These are phyloP conservation scores for Lithophane ornitopus DNA, from an alignment of 2,888 invertebrate species.

Conservation along the genomic window DNA sequence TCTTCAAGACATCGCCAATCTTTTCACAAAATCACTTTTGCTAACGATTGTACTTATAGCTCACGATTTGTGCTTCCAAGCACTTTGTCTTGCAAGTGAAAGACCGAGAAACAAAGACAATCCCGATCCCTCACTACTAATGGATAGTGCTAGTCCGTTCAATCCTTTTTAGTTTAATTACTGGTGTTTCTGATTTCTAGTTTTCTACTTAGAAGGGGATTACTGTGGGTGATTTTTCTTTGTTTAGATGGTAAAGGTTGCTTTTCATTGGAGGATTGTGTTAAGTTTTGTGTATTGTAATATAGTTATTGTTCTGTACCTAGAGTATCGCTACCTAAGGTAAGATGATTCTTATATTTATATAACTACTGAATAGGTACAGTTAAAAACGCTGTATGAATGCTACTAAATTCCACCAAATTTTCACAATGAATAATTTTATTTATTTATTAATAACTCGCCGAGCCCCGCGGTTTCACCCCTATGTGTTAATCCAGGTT, in stretches of 20 bases:
- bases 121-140: constrained; percentile 56
- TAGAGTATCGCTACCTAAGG: too few species aligned
- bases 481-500: too few species aligned
- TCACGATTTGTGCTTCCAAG: constrained; percentile 53
- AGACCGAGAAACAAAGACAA: constrained; percentile 52
- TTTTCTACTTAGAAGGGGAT: constrained; percentile 29
- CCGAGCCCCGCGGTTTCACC: too few species aligned
- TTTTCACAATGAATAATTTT: too few species aligned
- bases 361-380: too few species aligned
- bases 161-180: constrained; percentile 61
- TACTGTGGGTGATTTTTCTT: constrained; percentile 28
- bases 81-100: constrained; percentile 53
- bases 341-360: too few species aligned
- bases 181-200: constrained; percentile 51
- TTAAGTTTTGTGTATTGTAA: too few species aligned
- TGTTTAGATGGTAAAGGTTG: not conserved
- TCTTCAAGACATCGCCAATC: constrained; percentile 21
- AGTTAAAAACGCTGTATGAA: too few species aligned
- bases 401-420: too few species aligned
- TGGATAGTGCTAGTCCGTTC: constrained; percentile 55
- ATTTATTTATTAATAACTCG: too few species aligned
- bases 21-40: constrained; percentile 34
- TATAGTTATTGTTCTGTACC: too few species aligned
- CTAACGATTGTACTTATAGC: constrained; percentile 45
- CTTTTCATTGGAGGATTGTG: not conserved